Evolutionary conservation across 2,797 vertebrate genomes (phyloP), one percentile per base, ranked within the genome.

Genomic region (Crax fasciolata): DNA sequence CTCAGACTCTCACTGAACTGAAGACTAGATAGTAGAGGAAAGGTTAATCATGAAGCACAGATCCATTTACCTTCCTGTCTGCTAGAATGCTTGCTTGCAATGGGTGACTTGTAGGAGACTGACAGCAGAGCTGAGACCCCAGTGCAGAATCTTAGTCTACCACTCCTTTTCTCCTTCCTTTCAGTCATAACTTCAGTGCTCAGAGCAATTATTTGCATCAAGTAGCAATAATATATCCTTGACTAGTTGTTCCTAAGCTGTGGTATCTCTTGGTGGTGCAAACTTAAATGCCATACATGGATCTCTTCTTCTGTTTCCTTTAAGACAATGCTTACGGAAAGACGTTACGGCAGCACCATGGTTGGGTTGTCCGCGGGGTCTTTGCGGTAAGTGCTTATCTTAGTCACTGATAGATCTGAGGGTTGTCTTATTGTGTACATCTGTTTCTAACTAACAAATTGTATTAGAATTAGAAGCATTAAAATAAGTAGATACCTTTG

Each of bases 351-450:
- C 99, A 99, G 78, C 99, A 99, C 97, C 99, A 99, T 0, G 99
- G 99, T 75, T 99, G 99, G 99, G 99, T 99, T 38, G 99, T 99
- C 61, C 98, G 99, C 9, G 99, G 99, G 2, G 99, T 99, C 59
- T 99, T 99, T 97, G 99, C 99, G 7, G 99, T 99, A 92, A 97
- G 99, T 99, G 12, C 80, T 74, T 66, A 2, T 30, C 62, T 62
- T 73, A 27, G 24, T 43, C 49, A 9, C 70, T 86, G 48, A 5
- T 17, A 41, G 24, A 59, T 20, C 38, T 71, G 49, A 23, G 38
- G 1, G 6, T 72, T 62, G 52, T 43, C 49, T 61, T 83, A 19
- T 1, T 39, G 28, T 18, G 39, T 8, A 51, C 39, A 28, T 59
- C 10, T 15, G 4, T 49, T 24, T 70, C n/a, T 58, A 39, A 51